Conservation (phyloP, 1,140 invertebrate species). For the Temnothorax longispinosus region DNA sequence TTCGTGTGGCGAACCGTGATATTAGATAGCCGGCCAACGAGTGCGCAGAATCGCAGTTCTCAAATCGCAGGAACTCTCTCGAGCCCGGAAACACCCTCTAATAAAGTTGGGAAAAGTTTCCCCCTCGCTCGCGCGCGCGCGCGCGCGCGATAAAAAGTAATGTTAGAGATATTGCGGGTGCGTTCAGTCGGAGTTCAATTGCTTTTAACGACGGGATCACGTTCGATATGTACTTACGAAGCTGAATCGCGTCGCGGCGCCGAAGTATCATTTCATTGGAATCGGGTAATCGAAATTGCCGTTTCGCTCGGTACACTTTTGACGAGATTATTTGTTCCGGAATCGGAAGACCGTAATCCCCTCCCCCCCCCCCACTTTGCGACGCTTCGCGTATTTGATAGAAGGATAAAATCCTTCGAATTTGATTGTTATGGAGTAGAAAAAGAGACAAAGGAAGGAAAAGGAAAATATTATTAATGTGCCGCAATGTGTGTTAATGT, state of each 20-base stretch:
- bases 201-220: slow-evolving; percentile 53
- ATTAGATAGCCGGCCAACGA: slow-evolving; percentile 76
- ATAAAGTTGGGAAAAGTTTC: slow-evolving; percentile 70
- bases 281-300: slow-evolving; percentile 39
- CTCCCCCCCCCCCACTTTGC: background rate
- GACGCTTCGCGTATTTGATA: background rate
- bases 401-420: background rate
- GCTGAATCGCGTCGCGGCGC: slow-evolving; percentile 9
- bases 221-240: slow-evolving; percentile 55
- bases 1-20: slow-evolving; percentile 79
- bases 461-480: background rate
- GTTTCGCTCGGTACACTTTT: slow-evolving; percentile 9
- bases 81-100: slow-evolving; percentile 54
- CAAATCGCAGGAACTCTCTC: slow-evolving; percentile 67
- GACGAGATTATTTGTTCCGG: slow-evolving; percentile 24
- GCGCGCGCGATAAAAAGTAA: slow-evolving; percentile 57
- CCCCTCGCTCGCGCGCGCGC: slow-evolving; percentile 34
- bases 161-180: slow-evolving; percentile 60
- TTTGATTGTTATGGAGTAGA: background rate
- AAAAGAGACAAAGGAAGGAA: background rate
- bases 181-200: slow-evolving; percentile 58
- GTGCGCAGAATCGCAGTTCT: slow-evolving; percentile 72
- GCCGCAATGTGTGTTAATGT: background rate
- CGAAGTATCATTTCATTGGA: slow-evolving; percentile 51
- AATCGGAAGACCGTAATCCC: background rate